Evolutionary conservation across 2,888 invertebrate species (phyloP).

Genomic region (Litoditis marina): DNA sequence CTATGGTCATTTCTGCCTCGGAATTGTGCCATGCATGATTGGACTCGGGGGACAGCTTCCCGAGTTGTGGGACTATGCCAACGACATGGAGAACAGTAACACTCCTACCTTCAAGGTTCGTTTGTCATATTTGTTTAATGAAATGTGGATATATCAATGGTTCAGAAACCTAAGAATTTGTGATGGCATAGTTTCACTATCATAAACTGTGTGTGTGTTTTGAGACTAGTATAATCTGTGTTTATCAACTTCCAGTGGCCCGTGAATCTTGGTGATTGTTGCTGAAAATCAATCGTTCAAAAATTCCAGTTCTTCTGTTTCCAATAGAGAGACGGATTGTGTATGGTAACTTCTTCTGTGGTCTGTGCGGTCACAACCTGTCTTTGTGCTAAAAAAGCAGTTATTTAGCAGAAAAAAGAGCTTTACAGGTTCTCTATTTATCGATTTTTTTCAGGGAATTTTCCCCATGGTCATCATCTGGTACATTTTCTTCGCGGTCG

Average conservation of each 20-base stretch:
- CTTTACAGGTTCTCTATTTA: neutral
- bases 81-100: constrained; percentile 44
- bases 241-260: too few species aligned
- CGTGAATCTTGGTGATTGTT: too few species aligned
- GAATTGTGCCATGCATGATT: constrained; percentile 50
- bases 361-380: too few species aligned
- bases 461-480: constrained; percentile 61
- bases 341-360: too few species aligned
- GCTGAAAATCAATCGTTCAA: too few species aligned
- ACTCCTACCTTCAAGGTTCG: constrained; percentile 57
- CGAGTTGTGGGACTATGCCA: constrained; percentile 53
- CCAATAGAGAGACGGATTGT: too few species aligned
- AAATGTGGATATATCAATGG: neutral
- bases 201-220: neutral
- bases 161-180: neutral
- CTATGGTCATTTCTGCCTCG: constrained; percentile 54
- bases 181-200: neutral
- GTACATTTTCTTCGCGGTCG: constrained; percentile 60
- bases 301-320: too few species aligned
- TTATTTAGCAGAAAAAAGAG: neutral
- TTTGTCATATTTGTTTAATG: neutral
- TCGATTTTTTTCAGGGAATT: constrained; percentile 25
- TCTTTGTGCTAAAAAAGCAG: neutral
- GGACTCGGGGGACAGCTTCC: constrained; percentile 56
- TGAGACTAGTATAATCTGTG: too few species aligned